Conservation (phyloP, 2,797 vertebrate genomes). For the Microtus californicus region DNA sequence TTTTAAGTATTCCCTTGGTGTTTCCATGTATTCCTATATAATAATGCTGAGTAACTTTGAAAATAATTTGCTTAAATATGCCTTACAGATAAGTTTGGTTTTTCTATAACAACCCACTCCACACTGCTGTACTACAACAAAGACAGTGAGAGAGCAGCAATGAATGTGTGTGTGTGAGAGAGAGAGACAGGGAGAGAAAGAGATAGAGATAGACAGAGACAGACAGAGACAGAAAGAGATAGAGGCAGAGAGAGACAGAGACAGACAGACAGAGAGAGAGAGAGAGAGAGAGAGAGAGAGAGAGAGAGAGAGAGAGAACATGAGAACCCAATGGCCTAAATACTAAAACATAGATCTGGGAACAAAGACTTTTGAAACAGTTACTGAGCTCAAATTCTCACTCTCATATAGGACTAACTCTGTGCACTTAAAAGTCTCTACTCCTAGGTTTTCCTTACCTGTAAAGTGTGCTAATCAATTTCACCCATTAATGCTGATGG, state of each 20-base stretch:
- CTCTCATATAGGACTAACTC: not conserved
- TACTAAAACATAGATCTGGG: not conserved
- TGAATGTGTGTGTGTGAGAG: not conserved
- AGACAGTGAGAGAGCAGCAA: not conserved
- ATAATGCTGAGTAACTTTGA: not conserved
- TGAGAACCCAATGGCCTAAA: not conserved
- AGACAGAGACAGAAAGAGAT: not conserved
- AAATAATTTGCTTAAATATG: not conserved
- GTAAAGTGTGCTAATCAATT: not conserved
- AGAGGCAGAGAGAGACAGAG: not conserved
- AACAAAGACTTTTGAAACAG: not conserved
- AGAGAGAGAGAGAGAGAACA: not conserved
- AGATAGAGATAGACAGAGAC: not conserved
- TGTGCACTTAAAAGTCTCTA: not conserved
- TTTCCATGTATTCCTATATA: slow-evolving; percentile 5
- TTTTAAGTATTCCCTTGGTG: not conserved
- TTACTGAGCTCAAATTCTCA: not conserved
- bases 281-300: not conserved
- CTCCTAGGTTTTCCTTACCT: not conserved
- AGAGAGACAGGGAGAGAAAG: not conserved
- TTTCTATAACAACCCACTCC: not conserved
- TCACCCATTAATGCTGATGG: fast-evolving
- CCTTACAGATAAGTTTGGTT: not conserved
- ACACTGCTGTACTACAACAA: not conserved
- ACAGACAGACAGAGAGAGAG: not conserved